phyloP scores from a whole-genome alignment of 2,888 invertebrate species.

The Ctena decussata region DNA sequence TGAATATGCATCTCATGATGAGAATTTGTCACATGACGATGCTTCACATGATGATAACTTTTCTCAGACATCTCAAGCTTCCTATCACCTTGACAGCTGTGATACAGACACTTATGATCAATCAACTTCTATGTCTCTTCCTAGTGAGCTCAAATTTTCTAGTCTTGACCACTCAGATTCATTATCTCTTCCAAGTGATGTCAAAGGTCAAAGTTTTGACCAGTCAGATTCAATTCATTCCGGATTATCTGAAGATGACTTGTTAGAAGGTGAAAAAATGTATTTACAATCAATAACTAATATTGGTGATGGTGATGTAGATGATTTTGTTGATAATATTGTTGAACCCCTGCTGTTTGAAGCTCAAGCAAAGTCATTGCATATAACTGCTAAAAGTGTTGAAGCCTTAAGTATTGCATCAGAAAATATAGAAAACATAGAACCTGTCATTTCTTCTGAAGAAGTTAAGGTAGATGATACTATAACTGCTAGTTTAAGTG shows the following conservation, averaged over 20 bases:
- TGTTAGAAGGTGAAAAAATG: constrained; percentile 50
- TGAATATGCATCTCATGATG: constrained; percentile 14
- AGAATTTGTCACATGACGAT: not conserved
- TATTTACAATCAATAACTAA: constrained; percentile 61
- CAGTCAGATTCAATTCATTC: constrained; percentile 65
- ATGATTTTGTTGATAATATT: constrained; percentile 59
- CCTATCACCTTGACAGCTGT: constrained; percentile 53
- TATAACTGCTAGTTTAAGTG: not conserved
- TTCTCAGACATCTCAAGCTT: constrained; percentile 36
- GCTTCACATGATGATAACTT: not conserved
- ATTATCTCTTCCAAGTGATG: constrained; percentile 57
- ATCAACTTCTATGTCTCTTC: constrained; percentile 62
- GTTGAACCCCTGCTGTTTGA: constrained; percentile 52
- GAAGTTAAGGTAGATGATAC: not conserved
- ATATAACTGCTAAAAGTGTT: constrained; percentile 36
- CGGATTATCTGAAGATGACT: constrained; percentile 60
- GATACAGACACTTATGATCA: constrained; percentile 53
- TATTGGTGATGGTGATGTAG: constrained; percentile 56
- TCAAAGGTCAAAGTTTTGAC: constrained; percentile 52
- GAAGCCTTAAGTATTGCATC: not conserved
- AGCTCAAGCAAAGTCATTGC: constrained; percentile 15
- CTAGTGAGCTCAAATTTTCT: constrained; percentile 62
- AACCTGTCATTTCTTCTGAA: not conserved
- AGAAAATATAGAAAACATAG: not conserved
- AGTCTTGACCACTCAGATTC: constrained; percentile 62